Evolutionary conservation across 2,888 invertebrate species (phyloP), one percentile per base, ranked within the genome.

Genomic region (Melieria crassipennis): DNA sequence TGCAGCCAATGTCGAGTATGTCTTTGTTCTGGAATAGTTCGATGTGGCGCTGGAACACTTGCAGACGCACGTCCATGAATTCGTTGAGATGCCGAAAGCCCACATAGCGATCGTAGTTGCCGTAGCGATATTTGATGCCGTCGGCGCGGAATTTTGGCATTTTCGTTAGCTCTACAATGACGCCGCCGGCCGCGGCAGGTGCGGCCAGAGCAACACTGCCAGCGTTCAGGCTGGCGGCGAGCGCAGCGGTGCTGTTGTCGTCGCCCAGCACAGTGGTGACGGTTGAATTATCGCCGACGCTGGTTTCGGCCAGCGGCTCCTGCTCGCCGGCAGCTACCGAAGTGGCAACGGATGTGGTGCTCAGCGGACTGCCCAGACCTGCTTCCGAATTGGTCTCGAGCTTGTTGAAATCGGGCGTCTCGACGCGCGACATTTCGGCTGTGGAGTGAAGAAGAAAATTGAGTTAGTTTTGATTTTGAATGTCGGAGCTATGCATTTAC

Each of bases 31-130:
- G 89, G 85, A 99, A 98, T 82, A 98, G 89, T 80, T 96, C 93
- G 58, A 90, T 88, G 80, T 94, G 91, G 82, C 92, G 90, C 72
- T 91, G 90, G 81, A 99, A 93, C 70, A 93, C 92, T 81, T 92
- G 91, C 77, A 99, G 88, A 67, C 99, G 90, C 60, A 93, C 90
- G 86, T 99, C 99, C 82, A 91, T 89, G 82, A 92, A 93, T 56
- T 92, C 91, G 78, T 93, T 92, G 42, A 93, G 89, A 87, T 97
- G 95, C 50, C 98, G 91, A 84, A 98, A 97, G 42, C 98, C 98
- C 83, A 98, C 97, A 88, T 99, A 99, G 88, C 95, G 92, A 86
- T 96, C 95, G 87, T 98, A 99, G 88, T 99, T 99, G 70, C 99
- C 99, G 88, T 94, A 97, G 82, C 95, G 94, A 88, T 96, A 98